These are phyloP conservation scores for Isaurus tuberculatus DNA, from an alignment of 92 coral and sea anemone genomes.

Conservation along the genomic window DNA sequence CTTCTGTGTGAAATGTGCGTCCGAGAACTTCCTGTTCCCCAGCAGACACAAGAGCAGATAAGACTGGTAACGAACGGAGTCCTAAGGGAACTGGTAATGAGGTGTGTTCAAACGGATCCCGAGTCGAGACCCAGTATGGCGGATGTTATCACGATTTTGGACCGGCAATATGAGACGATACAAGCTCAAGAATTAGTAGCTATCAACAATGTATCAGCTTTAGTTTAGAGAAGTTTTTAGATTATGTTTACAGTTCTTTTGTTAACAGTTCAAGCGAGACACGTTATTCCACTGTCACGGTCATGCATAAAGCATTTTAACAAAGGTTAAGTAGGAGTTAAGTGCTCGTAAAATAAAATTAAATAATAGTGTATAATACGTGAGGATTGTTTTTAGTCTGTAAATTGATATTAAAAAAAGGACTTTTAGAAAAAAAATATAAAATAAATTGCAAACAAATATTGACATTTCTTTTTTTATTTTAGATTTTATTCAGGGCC, in stretches of 20 bases:
- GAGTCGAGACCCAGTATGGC: constrained; percentile 84
- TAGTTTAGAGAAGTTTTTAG: not conserved
- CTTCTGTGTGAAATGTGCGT: constrained; percentile 93
- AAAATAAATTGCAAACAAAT: no score
- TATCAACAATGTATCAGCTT: constrained; percentile 34
- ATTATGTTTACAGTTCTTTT: not conserved
- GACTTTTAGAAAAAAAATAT: no score
- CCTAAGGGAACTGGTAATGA: constrained; percentile 86
- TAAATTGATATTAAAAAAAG: no score
- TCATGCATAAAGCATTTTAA: no score
- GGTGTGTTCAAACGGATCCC: constrained; percentile 76
- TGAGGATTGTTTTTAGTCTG: no score
- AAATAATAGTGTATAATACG: no score
- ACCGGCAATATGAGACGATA: constrained; percentile 67
- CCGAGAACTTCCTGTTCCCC: constrained; percentile 94
- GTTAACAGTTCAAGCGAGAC: not conserved
- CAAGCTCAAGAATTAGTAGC: constrained; percentile 72
- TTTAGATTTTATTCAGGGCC: no score
- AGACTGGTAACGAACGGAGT: constrained; percentile 86
- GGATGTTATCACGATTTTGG: constrained; percentile 72
- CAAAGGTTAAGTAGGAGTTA: no score
- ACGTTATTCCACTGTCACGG: no score
- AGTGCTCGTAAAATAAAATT: no score
- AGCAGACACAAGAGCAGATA: constrained; percentile 88
- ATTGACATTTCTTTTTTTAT: no score